phyloP scores from a whole-genome alignment of 64 coral and sea anemone species.

The Montipora capricornis region DNA sequence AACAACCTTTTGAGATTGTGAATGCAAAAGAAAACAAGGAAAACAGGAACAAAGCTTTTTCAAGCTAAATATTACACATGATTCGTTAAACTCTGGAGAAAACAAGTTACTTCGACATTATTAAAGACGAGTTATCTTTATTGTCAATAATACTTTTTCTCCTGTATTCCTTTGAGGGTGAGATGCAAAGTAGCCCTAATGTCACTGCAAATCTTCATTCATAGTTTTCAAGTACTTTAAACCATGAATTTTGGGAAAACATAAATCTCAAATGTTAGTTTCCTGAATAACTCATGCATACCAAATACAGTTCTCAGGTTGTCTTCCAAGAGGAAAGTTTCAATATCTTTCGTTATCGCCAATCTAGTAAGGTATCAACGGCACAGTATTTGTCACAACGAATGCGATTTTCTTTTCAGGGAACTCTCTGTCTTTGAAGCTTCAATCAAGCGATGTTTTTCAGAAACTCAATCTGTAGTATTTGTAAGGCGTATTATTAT shows the following conservation, averaged over 20 bases:
- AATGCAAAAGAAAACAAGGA: no score
- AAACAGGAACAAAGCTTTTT: no score
- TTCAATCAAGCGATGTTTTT: no score
- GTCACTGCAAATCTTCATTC: neutral
- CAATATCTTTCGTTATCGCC: no score
- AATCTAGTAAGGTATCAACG: no score
- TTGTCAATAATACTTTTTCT: neutral
- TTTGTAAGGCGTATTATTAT: no score
- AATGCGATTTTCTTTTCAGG: no score
- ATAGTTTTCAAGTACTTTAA: neutral
- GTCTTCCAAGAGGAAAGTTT: neutral
- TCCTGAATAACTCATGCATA: neutral
- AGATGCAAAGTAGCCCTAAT: neutral
- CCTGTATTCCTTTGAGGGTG: neutral
- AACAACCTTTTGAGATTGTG: neutral
- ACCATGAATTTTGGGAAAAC: neutral
- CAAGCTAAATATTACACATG: neutral
- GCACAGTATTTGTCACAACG: no score
- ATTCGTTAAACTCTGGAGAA: neutral
- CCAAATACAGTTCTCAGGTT: neutral
- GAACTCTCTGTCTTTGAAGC: no score
- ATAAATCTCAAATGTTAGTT: neutral
- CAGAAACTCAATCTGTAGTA: no score
- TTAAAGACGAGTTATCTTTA: no score
- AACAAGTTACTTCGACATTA: neutral